Base-by-base conservation (phyloP, 2,113 vertebrate genomes). In the Uropsilus gracilis region DNA sequence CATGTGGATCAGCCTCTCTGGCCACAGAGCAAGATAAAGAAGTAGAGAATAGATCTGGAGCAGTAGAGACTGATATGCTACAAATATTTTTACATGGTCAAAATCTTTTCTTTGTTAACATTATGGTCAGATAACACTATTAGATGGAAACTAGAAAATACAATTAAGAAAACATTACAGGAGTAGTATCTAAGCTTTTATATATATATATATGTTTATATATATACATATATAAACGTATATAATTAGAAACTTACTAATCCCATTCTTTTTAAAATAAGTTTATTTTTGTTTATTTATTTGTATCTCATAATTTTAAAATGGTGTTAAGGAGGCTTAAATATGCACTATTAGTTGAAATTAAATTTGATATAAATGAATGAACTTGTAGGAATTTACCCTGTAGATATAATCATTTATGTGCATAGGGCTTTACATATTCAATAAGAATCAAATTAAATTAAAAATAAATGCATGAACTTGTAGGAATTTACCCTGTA, bases 401-500 rank as follows among this genome's bases (percentile, higher is more conserved):
- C 50, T 59, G 10, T 66, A 80, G 78, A 77, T 66, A 69, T 4
- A 78, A 86, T 64, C 81, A 69, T 46, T 82, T 91, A 84, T 63
- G 61, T 73, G 30, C 39, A 34, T 0, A 78, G 18, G 30, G 57
- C 32, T 91, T 88, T 73, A 78, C 26, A 86, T 91, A 91, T 63
- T 78, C 87, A 96, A 24, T 66, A 84, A 73, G 42, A 73, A 30
- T 84, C 64, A 89, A 80, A 95, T 75, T 91, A 83, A 86, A 86
- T 61, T 69, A 80, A 95, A 94, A 81, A 50, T n/a, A 84, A 87
- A 63, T 92, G 11, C 94, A 72, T 72, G 14, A 89, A 53, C 20
- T 82, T 77, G 32, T 42, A 71, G 44, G 10, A 66, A 92, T 92
- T 76, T 76, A 57, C 24, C 48, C 78, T 57, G 8, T 48, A 82